These are phyloP conservation scores for Philopotamus ludificatus DNA, from an alignment of 1,140 invertebrate species.

Conservation along the genomic window DNA sequence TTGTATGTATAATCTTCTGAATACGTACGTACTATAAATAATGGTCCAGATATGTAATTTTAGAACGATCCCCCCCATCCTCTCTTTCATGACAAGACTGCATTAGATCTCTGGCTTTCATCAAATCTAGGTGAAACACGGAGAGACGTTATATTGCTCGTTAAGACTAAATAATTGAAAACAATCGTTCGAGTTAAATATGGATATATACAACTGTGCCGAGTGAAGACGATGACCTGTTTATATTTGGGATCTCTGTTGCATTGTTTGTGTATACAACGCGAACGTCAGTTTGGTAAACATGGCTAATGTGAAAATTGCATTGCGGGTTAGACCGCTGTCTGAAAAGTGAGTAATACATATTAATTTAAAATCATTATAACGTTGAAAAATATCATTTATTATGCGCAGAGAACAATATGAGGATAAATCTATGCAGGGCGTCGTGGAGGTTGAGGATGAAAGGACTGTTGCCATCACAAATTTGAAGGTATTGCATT, in stretches of 20 bases:
- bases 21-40: no score
- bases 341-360: conserved; percentile 53
- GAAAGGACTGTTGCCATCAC: conserved; percentile 54
- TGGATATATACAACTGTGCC: no score
- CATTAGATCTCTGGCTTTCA: no score
- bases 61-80: no score
- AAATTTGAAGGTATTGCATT: conserved; percentile 58
- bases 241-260: neutral
- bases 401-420: conserved; percentile 45
- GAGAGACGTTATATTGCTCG: no score
- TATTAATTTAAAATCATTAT: neutral
- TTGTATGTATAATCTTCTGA: no score
- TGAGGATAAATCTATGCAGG: conserved; percentile 38
- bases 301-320: conserved; percentile 60
- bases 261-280: conserved; percentile 5
- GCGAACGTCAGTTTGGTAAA: conserved; percentile 15
- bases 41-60: no score
- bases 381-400: conserved; percentile 2
- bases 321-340: conserved; percentile 57
- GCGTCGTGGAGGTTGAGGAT: conserved; percentile 52
- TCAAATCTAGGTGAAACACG: no score
- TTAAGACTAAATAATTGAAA: no score
- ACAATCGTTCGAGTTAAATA: no score
- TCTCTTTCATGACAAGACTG: no score
- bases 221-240: neutral